Conservation (phyloP, 1,140 invertebrate species). For the Condylostylus longicornis region DNA sequence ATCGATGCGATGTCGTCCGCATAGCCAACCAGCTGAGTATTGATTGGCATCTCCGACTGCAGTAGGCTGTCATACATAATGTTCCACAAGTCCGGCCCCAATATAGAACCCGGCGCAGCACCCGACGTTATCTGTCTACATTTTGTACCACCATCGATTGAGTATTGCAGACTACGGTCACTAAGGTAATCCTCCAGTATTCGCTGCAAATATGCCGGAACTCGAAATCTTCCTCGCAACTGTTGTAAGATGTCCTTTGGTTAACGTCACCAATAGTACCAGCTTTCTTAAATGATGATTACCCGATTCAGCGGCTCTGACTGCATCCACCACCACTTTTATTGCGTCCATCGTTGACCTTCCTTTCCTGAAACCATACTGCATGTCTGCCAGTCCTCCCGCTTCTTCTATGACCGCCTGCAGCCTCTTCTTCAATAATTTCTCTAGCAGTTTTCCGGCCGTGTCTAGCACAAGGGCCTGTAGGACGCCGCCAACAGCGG, state of each 20-base stretch:
- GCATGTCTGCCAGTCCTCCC: constrained; percentile 4
- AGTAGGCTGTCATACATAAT: constrained; percentile 5
- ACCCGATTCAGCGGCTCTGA: too few species aligned
- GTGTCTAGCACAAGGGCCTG: constrained; percentile 16
- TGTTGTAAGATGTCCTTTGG: constrained; percentile 6
- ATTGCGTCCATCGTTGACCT: too few species aligned
- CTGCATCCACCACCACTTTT: too few species aligned
- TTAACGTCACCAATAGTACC: constrained; percentile 15
- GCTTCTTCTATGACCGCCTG: constrained; percentile 2
- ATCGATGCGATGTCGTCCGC: too few species aligned
- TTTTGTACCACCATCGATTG: background rate
- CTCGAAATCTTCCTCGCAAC: background rate
- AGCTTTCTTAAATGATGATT: constrained; percentile 8
- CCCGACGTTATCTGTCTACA: background rate
- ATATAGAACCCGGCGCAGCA: constrained; percentile 1
- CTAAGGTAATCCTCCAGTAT: background rate
- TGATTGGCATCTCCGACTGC: too few species aligned
- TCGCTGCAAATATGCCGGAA: background rate
- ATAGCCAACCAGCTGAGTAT: too few species aligned
- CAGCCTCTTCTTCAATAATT: constrained; percentile 8
- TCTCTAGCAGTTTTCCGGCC: constrained; percentile 14
- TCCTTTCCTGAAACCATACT: too few species aligned
- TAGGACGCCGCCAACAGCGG: background rate
- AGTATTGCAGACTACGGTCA: background rate
- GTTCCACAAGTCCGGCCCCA: constrained; percentile 1